Percentiles rank a stretch among this genome's conserved stretches.
Evolutionary conservation across 2,888 invertebrate genomes (phyloP).

Genomic region (Drosophila emarginata): DNA sequence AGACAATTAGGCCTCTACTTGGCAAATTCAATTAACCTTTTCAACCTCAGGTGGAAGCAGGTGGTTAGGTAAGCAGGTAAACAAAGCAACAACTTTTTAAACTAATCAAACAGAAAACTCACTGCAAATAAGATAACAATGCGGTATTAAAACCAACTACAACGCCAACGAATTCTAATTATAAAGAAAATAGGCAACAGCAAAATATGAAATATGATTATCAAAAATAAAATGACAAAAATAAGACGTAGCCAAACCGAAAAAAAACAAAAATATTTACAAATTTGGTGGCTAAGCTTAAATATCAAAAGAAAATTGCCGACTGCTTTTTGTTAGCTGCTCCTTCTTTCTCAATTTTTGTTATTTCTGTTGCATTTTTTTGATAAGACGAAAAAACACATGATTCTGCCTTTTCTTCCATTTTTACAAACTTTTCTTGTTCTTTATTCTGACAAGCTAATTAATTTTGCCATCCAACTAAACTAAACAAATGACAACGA

Average conservation of each 20-base stretch:
- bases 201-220: slow-evolving; percentile 4
- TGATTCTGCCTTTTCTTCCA: not conserved
- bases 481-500: slow-evolving; percentile 44
- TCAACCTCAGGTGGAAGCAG: slow-evolving; percentile 45
- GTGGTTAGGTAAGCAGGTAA: slow-evolving; percentile 28
- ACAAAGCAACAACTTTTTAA: slow-evolving; percentile 32
- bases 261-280: not conserved
- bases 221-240: slow-evolving; percentile 16
- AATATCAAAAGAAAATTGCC: slow-evolving; percentile 29
- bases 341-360: no score
- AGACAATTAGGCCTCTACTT: slow-evolving; percentile 10
- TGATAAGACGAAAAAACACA: slow-evolving; percentile 24
- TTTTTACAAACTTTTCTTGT: slow-evolving; percentile 37
- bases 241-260: not conserved
- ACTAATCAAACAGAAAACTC: slow-evolving; percentile 29
- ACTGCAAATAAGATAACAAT: slow-evolving; percentile 61
- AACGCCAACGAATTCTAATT: slow-evolving; percentile 47
- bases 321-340: slow-evolving; percentile 16
- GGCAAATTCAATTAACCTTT: slow-evolving; percentile 62
- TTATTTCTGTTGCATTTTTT: not conserved
- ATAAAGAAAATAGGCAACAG: slow-evolving; percentile 38
- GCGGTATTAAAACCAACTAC: slow-evolving; percentile 49
- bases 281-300: not conserved
- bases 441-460: slow-evolving; percentile 59
- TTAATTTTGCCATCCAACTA: slow-evolving; percentile 68